Evolutionary conservation across 1,140 invertebrate genomes (phyloP).

Genomic region (Bombyx mori): ASM3026992v2 NC_085110.1:3747001-3747500

Average conservation of each 20-base stretch:
- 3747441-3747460: slow-evolving; percentile 48
- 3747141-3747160: slow-evolving; percentile 60
- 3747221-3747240: slow-evolving; percentile 53
- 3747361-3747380: slow-evolving; percentile 35
- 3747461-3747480: slow-evolving; percentile 45
- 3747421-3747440: slow-evolving; percentile 58
- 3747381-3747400: slow-evolving; percentile 40
- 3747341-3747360: slow-evolving; percentile 21
- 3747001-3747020: no score
- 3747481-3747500: slow-evolving; percentile 26
- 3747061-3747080: no score
- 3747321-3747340: slow-evolving; percentile 12
- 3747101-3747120: no score
- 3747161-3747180: slow-evolving; percentile 53
- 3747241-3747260: slow-evolving; percentile 32
- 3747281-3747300: slow-evolving; percentile 32
- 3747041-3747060: no score
- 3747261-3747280: slow-evolving; percentile 40
- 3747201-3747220: slow-evolving; percentile 40
- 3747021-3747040: no score
- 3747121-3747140: no score
- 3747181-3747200: slow-evolving; percentile 31
- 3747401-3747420: slow-evolving; percentile 56
- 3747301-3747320: slow-evolving; percentile 27
- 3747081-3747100: no score